A percentile compares a stretch with the other conserved stretches of the same genome.
Evolutionary conservation across 2,113 vertebrate species (phyloP).

Genomic region (Nibea coibor): DNA sequence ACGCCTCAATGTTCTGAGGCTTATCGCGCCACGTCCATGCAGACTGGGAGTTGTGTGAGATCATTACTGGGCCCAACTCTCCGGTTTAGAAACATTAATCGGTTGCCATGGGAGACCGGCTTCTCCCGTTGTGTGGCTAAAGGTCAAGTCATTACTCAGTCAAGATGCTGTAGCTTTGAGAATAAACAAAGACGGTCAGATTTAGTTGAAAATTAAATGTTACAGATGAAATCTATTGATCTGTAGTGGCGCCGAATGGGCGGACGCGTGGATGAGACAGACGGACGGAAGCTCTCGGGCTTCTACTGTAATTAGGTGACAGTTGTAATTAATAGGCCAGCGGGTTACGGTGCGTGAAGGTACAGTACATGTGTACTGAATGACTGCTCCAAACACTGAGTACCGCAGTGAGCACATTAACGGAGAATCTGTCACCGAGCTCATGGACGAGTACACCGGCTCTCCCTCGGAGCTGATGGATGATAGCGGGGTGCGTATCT

Average conservation of each 20-base stretch:
- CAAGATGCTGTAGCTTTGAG: constrained; percentile 28
- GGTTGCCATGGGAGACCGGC: constrained; percentile 48
- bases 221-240: constrained; percentile 1
- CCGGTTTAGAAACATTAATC: constrained; percentile 10
- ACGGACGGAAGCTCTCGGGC: not conserved
- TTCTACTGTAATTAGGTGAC: constrained; percentile 33
- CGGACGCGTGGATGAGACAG: not conserved
- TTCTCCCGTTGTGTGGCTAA: constrained; percentile 28
- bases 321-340: constrained; percentile 49
- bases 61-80: not conserved
- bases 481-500: constrained; percentile 50
- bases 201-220: constrained; percentile 11
- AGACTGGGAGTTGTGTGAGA: not conserved
- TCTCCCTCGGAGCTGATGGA: constrained; percentile 48
- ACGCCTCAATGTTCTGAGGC: not conserved
- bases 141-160: constrained; percentile 55
- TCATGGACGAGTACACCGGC: constrained; percentile 26
- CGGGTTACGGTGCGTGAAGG: constrained; percentile 6
- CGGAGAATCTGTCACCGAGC: constrained; percentile 60
- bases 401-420: constrained; percentile 62
- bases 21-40: constrained; percentile 2
- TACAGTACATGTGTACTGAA: constrained; percentile 28
- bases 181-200: constrained; percentile 24
- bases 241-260: not conserved
- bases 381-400: constrained; percentile 39